phyloP scores from a whole-genome alignment of 2,888 invertebrate genomes.

The Bellardia pandia region DNA sequence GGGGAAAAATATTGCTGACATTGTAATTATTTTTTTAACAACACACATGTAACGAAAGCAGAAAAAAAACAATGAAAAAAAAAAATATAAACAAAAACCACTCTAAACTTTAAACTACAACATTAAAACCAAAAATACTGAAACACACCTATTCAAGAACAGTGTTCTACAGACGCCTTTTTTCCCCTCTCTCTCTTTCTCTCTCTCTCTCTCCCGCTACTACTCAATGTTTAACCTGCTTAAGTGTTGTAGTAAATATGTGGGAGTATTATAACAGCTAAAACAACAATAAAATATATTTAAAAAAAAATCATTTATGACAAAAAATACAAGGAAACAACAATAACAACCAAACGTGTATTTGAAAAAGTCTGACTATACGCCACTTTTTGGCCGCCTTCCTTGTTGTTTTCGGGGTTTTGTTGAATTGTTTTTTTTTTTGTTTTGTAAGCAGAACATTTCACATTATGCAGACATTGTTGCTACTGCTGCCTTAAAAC shows the following conservation, averaged over 20 bases:
- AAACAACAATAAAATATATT: constrained; percentile 32
- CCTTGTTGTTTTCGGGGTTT: not conserved
- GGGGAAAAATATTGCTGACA: not conserved
- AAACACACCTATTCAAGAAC: constrained; percentile 16
- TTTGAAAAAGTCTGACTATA: not conserved
- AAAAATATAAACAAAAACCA: constrained; percentile 20
- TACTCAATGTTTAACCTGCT: not conserved
- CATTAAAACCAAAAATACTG: not conserved
- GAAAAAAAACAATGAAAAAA: not conserved
- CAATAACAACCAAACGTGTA: not conserved
- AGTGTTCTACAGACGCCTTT: constrained; percentile 5
- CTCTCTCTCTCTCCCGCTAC: not conserved
- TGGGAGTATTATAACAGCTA: constrained; percentile 15
- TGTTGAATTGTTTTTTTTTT: not conserved
- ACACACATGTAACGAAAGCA: constrained; percentile 7
- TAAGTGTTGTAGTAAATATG: not conserved
- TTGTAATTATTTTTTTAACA: constrained; percentile 35
- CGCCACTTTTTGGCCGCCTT: not conserved
- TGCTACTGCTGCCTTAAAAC: not conserved
- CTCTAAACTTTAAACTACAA: constrained; percentile 27
- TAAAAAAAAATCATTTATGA: constrained; percentile 30
- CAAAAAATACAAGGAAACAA: not conserved
- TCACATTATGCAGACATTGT: constrained; percentile 26
- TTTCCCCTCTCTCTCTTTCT: not conserved
- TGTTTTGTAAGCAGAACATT: not conserved